Conservation (phyloP, 2,888 invertebrate species). For the Omphaloscelis lunosa region DNA sequence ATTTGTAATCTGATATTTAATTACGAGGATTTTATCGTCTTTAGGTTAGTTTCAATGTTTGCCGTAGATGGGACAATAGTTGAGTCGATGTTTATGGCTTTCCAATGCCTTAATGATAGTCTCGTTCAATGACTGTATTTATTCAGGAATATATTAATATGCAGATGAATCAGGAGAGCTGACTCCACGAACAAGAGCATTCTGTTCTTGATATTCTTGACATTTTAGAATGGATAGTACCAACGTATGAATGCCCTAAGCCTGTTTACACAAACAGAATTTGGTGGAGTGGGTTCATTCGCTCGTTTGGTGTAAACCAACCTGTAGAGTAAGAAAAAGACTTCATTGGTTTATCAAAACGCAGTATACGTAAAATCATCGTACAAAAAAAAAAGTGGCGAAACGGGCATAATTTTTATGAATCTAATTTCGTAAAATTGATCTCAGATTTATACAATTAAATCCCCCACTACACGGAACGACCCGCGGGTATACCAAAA, state of each 20-base stretch:
- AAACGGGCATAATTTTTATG: slow-evolving; percentile 69
- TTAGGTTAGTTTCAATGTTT: slow-evolving; percentile 11
- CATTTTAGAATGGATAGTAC: background rate
- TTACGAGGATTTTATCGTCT: slow-evolving; percentile 14
- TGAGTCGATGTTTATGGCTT: background rate
- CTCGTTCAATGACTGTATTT: slow-evolving; percentile 4
- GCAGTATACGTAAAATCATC: slow-evolving; percentile 31
- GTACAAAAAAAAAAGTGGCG: slow-evolving; percentile 51
- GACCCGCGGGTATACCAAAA: slow-evolving; percentile 86
- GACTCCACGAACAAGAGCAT: background rate
- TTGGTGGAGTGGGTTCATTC: background rate
- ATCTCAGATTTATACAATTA: slow-evolving; percentile 82
- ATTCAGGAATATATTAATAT: background rate
- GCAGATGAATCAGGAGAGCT: background rate
- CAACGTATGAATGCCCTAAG: background rate
- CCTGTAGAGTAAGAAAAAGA: background rate
- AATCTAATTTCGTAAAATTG: slow-evolving; percentile 82
- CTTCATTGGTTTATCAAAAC: slow-evolving; percentile 25
- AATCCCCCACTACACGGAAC: slow-evolving; percentile 76
- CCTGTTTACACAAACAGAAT: background rate
- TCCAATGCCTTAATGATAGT: background rate
- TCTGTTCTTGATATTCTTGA: background rate
- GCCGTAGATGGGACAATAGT: slow-evolving; percentile 12
- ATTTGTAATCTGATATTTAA: slow-evolving; percentile 26
- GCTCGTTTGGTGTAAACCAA: background rate